A percentile compares a stretch with the other conserved stretches of the same genome.
These are phyloP conservation scores for Euwallacea similis DNA, from an alignment of 1,140 invertebrate genomes.

Conservation along the genomic window DNA sequence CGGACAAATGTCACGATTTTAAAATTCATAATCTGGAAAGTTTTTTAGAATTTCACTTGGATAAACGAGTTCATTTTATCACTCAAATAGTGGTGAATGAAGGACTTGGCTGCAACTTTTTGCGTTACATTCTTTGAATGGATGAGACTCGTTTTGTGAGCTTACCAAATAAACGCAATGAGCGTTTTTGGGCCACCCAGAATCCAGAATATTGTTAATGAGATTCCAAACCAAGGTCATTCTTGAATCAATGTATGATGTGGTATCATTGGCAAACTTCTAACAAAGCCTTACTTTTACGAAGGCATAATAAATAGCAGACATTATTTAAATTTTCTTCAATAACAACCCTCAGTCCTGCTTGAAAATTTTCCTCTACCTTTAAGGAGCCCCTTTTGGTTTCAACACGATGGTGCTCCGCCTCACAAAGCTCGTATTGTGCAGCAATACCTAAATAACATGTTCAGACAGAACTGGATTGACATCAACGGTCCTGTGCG, in stretches of 20 bases:
- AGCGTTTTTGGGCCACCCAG: not conserved
- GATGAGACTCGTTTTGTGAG: not conserved
- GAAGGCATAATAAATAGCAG: not conserved
- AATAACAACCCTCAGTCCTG: not conserved
- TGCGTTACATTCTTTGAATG: not conserved
- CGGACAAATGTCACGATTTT: not conserved
- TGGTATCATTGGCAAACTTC: not conserved
- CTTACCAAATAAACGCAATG: not conserved
- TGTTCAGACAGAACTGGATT: not conserved
- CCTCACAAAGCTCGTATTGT: no score
- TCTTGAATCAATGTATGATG: not conserved
- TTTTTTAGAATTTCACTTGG: not conserved
- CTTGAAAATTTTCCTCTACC: not conserved
- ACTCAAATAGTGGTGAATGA: not conserved
- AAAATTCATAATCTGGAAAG: not conserved
- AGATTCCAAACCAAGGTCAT: not conserved
- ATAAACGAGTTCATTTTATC: not conserved
- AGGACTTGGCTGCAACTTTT: not conserved
- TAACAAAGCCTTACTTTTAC: not conserved
- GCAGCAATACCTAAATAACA: not conserved
- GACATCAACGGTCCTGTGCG: not conserved
- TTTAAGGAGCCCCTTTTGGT: not conserved
- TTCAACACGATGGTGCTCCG: no score
- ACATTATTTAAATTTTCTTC: not conserved
- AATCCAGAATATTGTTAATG: not conserved